phyloP scores from a whole-genome alignment of 2,888 invertebrate genomes.

The Itoplectis maculator region DNA sequence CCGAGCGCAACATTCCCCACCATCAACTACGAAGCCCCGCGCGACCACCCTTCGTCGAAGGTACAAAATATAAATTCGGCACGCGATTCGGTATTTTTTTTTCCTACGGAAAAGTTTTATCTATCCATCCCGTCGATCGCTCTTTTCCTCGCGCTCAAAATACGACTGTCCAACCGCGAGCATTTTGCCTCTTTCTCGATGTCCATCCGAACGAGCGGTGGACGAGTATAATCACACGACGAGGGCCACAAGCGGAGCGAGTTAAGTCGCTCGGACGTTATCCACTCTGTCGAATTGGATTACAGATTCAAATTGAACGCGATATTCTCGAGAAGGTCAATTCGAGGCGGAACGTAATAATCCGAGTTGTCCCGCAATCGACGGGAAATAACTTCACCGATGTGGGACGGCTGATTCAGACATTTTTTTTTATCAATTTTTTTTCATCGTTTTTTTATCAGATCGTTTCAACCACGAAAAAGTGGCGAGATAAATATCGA shows the following conservation, averaged over 20 bases:
- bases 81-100: constrained; percentile 17
- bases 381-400: background rate
- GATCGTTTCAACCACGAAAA: background rate
- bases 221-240: no score
- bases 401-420: background rate
- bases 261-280: constrained; percentile 30
- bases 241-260: background rate
- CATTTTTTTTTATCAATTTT: no score
- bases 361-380: constrained; percentile 5
- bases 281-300: constrained; percentile 59
- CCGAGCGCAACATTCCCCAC: background rate
- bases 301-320: constrained; percentile 54
- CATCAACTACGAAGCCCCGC: background rate
- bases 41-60: background rate
- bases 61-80: constrained; percentile 35
- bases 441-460: no score
- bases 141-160: background rate
- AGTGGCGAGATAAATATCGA: background rate
- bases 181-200: no score
- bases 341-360: constrained; percentile 31
- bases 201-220: no score
- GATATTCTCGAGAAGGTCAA: constrained; percentile 3
- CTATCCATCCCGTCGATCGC: background rate
- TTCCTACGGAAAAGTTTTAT: constrained; percentile 9
- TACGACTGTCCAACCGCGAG: no score